These are phyloP conservation scores for Pipa parva DNA, from an alignment of 2,113 vertebrate species.

Conservation along the genomic window DNA sequence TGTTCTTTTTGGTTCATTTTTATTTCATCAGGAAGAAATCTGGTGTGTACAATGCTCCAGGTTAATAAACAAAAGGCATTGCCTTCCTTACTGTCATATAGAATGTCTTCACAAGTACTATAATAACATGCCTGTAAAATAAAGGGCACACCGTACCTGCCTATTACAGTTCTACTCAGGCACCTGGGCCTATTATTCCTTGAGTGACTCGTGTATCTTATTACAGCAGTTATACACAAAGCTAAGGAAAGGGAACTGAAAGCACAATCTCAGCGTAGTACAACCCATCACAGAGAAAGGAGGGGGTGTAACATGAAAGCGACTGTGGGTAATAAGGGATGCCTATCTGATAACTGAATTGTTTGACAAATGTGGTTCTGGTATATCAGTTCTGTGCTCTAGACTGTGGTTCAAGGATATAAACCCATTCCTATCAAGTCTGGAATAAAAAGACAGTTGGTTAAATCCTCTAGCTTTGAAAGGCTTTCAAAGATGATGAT, in stretches of 20 bases:
- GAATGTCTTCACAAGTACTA: too few species aligned
- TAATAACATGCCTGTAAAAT: not conserved
- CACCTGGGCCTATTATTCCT: conserved; percentile 25
- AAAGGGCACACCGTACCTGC: too few species aligned
- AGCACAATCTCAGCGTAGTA: not conserved
- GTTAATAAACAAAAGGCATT: too few species aligned
- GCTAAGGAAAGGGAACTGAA: not conserved
- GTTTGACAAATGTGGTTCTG: conserved; percentile 8
- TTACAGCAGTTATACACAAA: conserved; percentile 19
- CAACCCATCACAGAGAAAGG: not conserved
- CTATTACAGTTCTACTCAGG: conserved; percentile 1
- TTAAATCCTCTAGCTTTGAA: too few species aligned
- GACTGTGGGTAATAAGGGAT: not conserved
- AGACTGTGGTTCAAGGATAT: not conserved
- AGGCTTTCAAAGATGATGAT: too few species aligned
- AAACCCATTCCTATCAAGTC: not conserved
- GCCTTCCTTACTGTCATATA: too few species aligned
- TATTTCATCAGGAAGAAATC: too few species aligned
- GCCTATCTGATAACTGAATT: not conserved
- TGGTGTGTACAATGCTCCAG: too few species aligned
- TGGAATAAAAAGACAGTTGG: too few species aligned
- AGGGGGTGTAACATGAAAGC: conserved; percentile 11
- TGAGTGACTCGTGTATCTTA: not conserved
- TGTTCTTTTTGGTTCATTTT: too few species aligned
- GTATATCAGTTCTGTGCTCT: conserved; percentile 8